Percentiles rank a stretch among this genome's conserved stretches.
Conservation (phyloP, 2,888 invertebrate species). For the Tricholauxania praeusta region DNA sequence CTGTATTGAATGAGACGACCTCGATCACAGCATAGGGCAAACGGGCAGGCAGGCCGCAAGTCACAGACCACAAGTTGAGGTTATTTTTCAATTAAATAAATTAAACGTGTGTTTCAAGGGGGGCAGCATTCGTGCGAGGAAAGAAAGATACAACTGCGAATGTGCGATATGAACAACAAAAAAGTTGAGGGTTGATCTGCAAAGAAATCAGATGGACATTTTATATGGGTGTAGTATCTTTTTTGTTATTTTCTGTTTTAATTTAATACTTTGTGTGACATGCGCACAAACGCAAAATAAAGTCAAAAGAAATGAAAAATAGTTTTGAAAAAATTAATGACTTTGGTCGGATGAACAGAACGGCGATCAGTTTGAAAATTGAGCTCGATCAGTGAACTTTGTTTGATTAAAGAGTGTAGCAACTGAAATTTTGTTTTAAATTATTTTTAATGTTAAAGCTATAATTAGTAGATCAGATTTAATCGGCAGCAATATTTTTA, state of each 20-base stretch:
- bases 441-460: background rate
- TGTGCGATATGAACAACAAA: background rate
- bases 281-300: slow-evolving; percentile 34
- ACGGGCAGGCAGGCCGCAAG: background rate
- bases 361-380: slow-evolving; percentile 66
- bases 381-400: slow-evolving; percentile 63
- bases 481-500: background rate
- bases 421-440: no score
- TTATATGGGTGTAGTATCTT: background rate
- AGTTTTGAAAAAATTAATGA: slow-evolving; percentile 60
- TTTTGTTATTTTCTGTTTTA: background rate
- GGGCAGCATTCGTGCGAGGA: background rate
- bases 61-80: slow-evolving; percentile 32
- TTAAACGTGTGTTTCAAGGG: slow-evolving; percentile 50
- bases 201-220: slow-evolving; percentile 31
- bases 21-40: background rate
- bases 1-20: background rate
- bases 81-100: slow-evolving; percentile 64
- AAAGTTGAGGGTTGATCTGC: slow-evolving; percentile 33
- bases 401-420: background rate
- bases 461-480: background rate
- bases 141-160: background rate
- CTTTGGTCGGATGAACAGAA: slow-evolving; percentile 64
- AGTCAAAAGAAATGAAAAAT: slow-evolving; percentile 40
- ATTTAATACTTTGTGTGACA: slow-evolving; percentile 26